These are phyloP conservation scores for Eupeodes latifasciatus DNA, from an alignment of 2,888 invertebrate genomes.

Conservation along the genomic window DNA sequence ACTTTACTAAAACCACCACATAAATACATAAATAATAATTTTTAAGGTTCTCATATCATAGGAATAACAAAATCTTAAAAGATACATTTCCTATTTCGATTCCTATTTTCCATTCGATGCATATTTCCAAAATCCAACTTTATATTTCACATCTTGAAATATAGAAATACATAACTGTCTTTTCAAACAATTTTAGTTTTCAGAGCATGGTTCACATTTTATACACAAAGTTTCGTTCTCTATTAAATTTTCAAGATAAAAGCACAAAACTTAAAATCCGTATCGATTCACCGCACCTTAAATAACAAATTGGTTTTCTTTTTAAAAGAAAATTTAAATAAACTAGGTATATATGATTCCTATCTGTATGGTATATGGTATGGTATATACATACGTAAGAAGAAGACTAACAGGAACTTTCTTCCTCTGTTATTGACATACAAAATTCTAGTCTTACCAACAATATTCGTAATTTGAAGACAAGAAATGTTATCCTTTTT, in stretches of 20 bases:
- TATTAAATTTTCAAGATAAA: not conserved
- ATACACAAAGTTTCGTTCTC: not conserved
- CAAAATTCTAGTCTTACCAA: conserved; percentile 16
- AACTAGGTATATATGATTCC: not conserved
- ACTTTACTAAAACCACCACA: no score
- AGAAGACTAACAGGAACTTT: not conserved
- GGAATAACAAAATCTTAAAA: no score
- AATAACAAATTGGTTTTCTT: conserved; percentile 14
- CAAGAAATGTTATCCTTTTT: not conserved
- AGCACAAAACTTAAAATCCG: not conserved
- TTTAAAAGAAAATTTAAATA: conserved; percentile 2
- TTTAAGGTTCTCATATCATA: no score
- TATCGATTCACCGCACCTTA: conserved; percentile 4
- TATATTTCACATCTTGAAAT: not conserved
- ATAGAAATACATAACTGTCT: not conserved
- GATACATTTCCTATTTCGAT: no score
- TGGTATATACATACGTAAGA: no score
- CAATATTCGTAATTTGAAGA: conserved; percentile 7
- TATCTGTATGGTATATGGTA: not conserved
- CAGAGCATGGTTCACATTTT: not conserved
- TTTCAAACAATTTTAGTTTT: not conserved
- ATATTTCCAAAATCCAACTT: not conserved
- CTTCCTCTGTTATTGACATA: conserved; percentile 6
- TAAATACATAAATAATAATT: no score
- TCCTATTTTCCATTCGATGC: no score